These are phyloP conservation scores for Crepidodera aurea DNA, from an alignment of 2,888 invertebrate genomes.

Conservation along the genomic window DNA sequence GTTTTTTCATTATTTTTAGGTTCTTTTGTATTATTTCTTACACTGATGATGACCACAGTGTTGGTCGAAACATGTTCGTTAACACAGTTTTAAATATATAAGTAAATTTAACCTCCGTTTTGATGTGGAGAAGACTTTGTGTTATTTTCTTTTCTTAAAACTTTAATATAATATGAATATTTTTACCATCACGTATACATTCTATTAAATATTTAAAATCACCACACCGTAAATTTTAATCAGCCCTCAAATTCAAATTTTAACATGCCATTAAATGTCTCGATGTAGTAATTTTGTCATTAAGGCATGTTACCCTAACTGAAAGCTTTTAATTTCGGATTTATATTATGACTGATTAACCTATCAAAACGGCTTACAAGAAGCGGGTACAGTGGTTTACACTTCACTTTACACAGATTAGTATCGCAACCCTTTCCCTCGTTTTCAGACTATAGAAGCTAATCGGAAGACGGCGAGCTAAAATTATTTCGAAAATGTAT, in stretches of 20 bases:
- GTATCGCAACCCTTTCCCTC: slow-evolving; percentile 39
- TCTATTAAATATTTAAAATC: not conserved
- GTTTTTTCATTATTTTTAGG: too few species aligned
- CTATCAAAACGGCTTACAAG: slow-evolving; percentile 42
- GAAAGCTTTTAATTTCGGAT: slow-evolving; percentile 48
- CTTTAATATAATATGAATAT: too few species aligned
- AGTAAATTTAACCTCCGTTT: too few species aligned
- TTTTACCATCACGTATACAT: too few species aligned
- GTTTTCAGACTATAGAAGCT: not conserved
- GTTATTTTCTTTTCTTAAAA: too few species aligned
- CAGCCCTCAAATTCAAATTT: slow-evolving; percentile 25
- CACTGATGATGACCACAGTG: too few species aligned
- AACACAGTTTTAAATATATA: too few species aligned
- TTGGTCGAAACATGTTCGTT: too few species aligned
- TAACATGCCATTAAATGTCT: slow-evolving; percentile 38
- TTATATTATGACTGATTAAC: slow-evolving; percentile 50
- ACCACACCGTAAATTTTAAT: not conserved
- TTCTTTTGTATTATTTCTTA: too few species aligned
- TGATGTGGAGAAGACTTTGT: too few species aligned
- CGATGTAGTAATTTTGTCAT: slow-evolving; percentile 45
- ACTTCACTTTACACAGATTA: slow-evolving; percentile 46
- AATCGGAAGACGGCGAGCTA: not conserved
- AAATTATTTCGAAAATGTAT: too few species aligned
- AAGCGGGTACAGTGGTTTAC: slow-evolving; percentile 43
- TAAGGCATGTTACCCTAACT: slow-evolving; percentile 43